Conservation (phyloP, 2,797 vertebrate genomes). For the Acanthiza pusilla region DNA sequence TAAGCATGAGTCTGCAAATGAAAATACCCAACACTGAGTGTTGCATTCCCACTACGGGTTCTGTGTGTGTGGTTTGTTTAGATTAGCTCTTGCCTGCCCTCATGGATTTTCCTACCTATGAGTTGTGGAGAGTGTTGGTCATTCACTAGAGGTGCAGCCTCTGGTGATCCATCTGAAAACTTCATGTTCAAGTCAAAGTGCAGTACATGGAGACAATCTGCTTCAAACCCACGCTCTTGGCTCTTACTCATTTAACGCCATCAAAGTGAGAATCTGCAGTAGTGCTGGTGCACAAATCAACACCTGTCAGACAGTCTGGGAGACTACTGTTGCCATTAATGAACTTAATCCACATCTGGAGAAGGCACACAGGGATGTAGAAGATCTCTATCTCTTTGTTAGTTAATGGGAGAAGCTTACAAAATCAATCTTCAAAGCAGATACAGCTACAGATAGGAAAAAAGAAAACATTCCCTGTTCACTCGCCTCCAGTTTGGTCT, state of each 20-base stretch:
- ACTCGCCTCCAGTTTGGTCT: background rate
- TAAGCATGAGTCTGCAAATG: background rate
- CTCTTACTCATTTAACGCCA: background rate
- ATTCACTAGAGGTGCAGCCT: background rate
- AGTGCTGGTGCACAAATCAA: background rate
- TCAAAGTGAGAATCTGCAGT: background rate
- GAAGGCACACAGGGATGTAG: background rate
- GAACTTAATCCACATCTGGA: constrained; percentile 21
- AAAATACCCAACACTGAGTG: background rate
- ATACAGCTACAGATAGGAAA: background rate
- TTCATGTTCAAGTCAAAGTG: background rate
- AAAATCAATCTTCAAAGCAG: constrained; percentile 34
- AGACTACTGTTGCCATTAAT: constrained; percentile 10
- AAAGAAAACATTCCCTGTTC: background rate
- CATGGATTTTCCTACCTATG: background rate
- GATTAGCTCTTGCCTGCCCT: background rate
- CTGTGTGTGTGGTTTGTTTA: background rate
- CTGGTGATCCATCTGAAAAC: background rate
- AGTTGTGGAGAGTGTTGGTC: background rate
- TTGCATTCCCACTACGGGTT: background rate
- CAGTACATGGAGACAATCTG: background rate
- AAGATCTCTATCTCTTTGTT: constrained; percentile 49
- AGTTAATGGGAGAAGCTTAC: constrained; percentile 26
- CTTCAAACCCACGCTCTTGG: background rate
- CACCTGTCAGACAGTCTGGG: constrained; percentile 32